These are phyloP conservation scores for Bolborhynchus lineola DNA, from an alignment of 2,113 vertebrate genomes.

Conservation along the genomic window DNA sequence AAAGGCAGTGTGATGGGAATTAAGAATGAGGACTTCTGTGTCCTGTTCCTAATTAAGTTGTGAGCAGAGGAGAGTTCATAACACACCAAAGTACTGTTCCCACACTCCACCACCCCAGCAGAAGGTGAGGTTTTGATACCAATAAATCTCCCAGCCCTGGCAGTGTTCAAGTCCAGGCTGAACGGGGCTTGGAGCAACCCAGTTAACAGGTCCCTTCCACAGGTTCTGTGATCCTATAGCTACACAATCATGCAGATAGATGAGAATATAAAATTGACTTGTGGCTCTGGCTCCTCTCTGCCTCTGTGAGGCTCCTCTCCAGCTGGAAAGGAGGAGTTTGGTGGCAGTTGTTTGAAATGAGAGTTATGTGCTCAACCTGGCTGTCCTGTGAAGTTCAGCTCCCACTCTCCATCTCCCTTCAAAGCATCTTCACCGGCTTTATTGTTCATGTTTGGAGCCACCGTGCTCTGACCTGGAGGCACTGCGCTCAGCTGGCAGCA, in stretches of 20 bases:
- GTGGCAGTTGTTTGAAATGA: not conserved
- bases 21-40: not conserved
- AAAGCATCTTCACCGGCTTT: not conserved
- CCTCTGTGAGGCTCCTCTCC: not conserved
- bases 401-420: not conserved
- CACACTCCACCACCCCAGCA: not conserved
- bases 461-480: not conserved
- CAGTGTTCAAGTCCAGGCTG: not conserved
- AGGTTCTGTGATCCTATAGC: not conserved
- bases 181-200: not conserved
- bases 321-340: not conserved
- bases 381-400: not conserved
- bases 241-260: too few species aligned
- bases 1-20: not conserved
- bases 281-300: not conserved
- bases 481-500: not conserved
- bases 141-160: not conserved
- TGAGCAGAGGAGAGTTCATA: not conserved
- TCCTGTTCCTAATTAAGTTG: not conserved
- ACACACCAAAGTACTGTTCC: not conserved
- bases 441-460: rapidly evolving
- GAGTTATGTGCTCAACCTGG: not conserved
- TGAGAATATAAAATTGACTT: not conserved
- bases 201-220: not conserved
- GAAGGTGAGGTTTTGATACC: not conserved